Conservation (phyloP, 2,113 vertebrate species). For the Seriola quinqueradiata region DNA sequence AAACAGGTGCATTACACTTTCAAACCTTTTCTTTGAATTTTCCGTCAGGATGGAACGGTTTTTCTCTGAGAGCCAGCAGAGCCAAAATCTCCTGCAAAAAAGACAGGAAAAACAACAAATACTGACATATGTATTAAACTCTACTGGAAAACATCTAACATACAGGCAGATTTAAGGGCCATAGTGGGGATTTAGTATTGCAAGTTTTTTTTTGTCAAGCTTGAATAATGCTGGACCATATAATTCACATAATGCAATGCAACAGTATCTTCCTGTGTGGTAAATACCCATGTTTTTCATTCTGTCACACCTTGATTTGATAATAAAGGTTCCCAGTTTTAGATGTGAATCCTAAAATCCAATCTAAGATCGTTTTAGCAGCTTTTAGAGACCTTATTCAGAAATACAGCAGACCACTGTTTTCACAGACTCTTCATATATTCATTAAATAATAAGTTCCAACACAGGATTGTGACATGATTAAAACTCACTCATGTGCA, state of each 20-base stretch:
- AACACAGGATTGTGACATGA: too few relatives aligned
- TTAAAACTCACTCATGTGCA: too few relatives aligned
- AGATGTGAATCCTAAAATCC: background rate
- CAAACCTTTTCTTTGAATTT: conserved; percentile 89
- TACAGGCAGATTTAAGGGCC: too few relatives aligned
- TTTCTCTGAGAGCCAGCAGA: conserved; percentile 90
- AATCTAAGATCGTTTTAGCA: background rate
- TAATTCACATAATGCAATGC: background rate
- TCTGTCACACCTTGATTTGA: background rate
- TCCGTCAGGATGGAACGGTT: conserved; percentile 83
- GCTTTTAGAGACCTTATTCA: background rate
- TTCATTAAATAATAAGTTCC: too few relatives aligned
- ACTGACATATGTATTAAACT: background rate
- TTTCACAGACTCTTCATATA: too few relatives aligned
- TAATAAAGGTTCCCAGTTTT: background rate
- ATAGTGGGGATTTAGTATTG: too few relatives aligned
- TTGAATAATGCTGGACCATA: background rate
- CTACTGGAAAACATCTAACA: background rate
- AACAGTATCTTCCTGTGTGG: background rate
- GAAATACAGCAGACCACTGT: background rate
- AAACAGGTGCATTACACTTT: background rate
- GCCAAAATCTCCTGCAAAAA: conserved; percentile 90
- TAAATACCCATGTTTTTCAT: background rate
- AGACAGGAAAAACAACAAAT: background rate
- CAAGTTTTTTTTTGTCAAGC: too few relatives aligned